These are phyloP conservation scores for Drosophila dunni DNA, from an alignment of 1,140 invertebrate genomes.

Conservation along the genomic window DNA sequence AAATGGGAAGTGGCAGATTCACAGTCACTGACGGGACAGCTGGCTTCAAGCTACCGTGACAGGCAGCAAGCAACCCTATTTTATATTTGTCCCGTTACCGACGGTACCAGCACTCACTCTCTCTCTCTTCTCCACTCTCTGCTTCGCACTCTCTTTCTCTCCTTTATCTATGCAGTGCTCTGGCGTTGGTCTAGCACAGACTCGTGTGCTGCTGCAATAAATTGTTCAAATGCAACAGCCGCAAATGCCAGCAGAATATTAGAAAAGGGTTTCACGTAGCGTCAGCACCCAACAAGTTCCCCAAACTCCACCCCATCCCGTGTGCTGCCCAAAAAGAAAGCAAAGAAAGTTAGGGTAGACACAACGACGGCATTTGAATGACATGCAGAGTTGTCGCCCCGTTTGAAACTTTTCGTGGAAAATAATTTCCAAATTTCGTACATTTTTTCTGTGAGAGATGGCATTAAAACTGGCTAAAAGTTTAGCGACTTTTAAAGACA, in stretches of 20 bases:
- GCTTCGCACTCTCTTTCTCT: slow-evolving; percentile 2
- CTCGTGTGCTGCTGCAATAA: slow-evolving; percentile 73
- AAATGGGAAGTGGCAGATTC: not conserved
- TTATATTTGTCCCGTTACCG: slow-evolving; percentile 10
- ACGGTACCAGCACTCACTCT: slow-evolving; percentile 14
- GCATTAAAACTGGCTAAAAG: not conserved
- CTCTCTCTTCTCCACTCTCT: not conserved
- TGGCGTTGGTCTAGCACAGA: not conserved
- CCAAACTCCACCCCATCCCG: not conserved
- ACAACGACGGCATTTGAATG: slow-evolving; percentile 66
- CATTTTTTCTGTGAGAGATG: no score
- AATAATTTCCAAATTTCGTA: no score
- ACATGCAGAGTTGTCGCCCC: slow-evolving; percentile 74
- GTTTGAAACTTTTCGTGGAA: slow-evolving; percentile 36
- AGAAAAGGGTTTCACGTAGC: slow-evolving; percentile 67
- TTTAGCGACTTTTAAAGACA: no score
- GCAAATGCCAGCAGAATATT: slow-evolving; percentile 40
- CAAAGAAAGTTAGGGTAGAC: slow-evolving; percentile 21
- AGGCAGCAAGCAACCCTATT: slow-evolving; percentile 44
- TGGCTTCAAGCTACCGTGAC: slow-evolving; percentile 36
- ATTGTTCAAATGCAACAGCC: slow-evolving; percentile 73
- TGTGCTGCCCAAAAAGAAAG: not conserved
- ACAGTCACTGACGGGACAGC: slow-evolving; percentile 16
- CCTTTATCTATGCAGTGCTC: not conserved
- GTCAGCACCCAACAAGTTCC: not conserved